These are phyloP conservation scores for Gavialis gangeticus DNA, from an alignment of 2,113 vertebrate species.

Conservation along the genomic window DNA sequence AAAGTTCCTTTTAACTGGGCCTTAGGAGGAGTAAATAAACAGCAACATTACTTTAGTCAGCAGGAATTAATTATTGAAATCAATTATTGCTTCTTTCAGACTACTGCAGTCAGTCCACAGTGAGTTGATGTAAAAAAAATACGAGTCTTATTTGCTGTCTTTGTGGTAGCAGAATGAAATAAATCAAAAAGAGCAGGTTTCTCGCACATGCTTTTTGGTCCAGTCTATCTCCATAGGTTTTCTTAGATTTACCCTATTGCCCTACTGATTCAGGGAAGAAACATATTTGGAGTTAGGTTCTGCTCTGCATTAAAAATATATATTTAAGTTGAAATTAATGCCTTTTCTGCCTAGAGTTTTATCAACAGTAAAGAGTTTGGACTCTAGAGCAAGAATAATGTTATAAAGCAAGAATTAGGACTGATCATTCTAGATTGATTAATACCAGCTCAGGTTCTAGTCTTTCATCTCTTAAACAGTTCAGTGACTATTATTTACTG, in stretches of 20 bases:
- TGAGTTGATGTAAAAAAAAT: constrained; percentile 57
- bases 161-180: constrained; percentile 63
- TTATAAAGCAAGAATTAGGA: not conserved
- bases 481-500: not conserved
- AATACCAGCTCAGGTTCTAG: constrained; percentile 33
- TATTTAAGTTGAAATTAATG: not conserved
- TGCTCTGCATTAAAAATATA: not conserved
- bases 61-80: constrained; percentile 85
- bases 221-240: not conserved
- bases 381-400: not conserved
- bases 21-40: constrained; percentile 60
- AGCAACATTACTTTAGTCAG: constrained; percentile 69
- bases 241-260: not conserved
- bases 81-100: constrained; percentile 75
- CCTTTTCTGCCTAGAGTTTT: not conserved
- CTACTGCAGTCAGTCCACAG: constrained; percentile 64
- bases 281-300: not conserved
- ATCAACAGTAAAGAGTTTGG: not conserved
- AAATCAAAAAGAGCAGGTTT: constrained; percentile 56
- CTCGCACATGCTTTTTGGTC: not conserved
- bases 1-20: constrained; percentile 75
- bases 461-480: constrained; percentile 11
- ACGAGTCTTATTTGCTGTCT: constrained; percentile 65
- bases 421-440: constrained; percentile 20
- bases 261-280: not conserved